A percentile compares a stretch with the other conserved stretches of the same genome.
phyloP scores from a whole-genome alignment of 2,888 invertebrate genomes.

The Acheta domesticus region DNA sequence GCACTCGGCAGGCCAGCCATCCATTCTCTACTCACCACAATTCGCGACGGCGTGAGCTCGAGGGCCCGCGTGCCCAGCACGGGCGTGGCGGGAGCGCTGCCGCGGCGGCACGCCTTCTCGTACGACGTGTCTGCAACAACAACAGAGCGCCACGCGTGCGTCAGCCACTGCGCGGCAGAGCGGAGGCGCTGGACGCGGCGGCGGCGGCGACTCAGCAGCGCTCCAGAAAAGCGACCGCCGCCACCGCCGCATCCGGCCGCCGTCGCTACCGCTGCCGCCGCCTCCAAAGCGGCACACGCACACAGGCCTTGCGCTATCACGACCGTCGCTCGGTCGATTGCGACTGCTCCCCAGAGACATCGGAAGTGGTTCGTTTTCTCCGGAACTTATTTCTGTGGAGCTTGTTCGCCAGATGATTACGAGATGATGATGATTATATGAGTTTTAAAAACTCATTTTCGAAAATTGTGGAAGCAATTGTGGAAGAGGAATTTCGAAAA shows the following conservation, averaged over 20 bases:
- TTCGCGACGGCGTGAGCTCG: constrained; percentile 72
- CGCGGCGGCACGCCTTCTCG: constrained; percentile 83
- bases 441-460: too few species aligned
- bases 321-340: too few species aligned
- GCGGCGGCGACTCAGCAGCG: constrained; percentile 59
- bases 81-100: constrained; percentile 80
- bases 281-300: constrained; percentile 56
- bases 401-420: too few species aligned
- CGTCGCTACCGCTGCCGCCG: constrained; percentile 55
- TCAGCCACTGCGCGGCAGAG: background rate
- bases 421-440: too few species aligned
- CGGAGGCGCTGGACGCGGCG: too few species aligned
- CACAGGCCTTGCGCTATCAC: constrained; percentile 40
- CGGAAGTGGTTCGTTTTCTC: too few species aligned
- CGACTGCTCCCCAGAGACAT: too few species aligned
- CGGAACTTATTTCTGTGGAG: too few species aligned
- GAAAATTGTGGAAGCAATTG: too few species aligned
- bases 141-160: constrained; percentile 34
- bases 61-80: constrained; percentile 66
- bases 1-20: too few species aligned
- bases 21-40: constrained; percentile 59
- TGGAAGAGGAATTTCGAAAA: too few species aligned
- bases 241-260: constrained; percentile 64
- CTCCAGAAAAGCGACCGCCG: constrained; percentile 58
- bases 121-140: constrained; percentile 77